Evolutionary conservation across 2,888 invertebrate species (phyloP).

Genomic region (Ditylenchus weischeri): DNA sequence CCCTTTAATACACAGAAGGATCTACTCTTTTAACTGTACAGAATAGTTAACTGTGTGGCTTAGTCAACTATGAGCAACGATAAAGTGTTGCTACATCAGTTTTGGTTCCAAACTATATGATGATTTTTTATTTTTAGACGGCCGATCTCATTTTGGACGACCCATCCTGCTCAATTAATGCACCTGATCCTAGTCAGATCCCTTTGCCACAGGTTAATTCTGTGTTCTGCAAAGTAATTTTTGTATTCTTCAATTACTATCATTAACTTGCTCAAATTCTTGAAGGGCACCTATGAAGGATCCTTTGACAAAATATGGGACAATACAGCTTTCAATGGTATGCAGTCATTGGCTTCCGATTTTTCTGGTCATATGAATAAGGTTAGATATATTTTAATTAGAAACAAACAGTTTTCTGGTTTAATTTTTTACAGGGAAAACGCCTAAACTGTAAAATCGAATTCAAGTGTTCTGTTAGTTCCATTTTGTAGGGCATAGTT

Average conservation of each 20-base stretch:
- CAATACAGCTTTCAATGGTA: conserved; percentile 4
- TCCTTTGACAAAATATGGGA: conserved; percentile 10
- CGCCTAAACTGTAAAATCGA: too few relatives aligned
- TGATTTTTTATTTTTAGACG: conserved; percentile 35
- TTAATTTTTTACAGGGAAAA: too few relatives aligned
- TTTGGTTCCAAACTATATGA: neutral
- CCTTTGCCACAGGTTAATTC: conserved; percentile 36
- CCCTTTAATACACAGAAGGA: too few relatives aligned
- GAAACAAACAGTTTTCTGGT: too few relatives aligned
- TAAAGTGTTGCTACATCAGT: too few relatives aligned
- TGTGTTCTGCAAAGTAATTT: neutral
- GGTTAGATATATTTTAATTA: conserved; percentile 1
- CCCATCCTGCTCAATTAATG: conserved; percentile 18
- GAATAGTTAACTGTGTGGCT: too few relatives aligned
- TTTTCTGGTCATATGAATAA: neutral
- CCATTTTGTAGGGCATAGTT: too few relatives aligned
- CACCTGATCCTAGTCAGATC: conserved; percentile 44
- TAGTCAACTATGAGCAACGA: too few relatives aligned
- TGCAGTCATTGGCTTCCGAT: too few relatives aligned
- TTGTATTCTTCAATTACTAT: neutral
- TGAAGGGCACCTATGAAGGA: neutral
- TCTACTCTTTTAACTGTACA: too few relatives aligned
- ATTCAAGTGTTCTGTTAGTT: too few relatives aligned
- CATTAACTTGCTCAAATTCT: neutral
- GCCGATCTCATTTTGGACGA: conserved; percentile 44